Evolutionary conservation across 2,797 vertebrate species (phyloP), one percentile per base, ranked within the genome.

Genomic region (Etheostoma perlongum): DNA sequence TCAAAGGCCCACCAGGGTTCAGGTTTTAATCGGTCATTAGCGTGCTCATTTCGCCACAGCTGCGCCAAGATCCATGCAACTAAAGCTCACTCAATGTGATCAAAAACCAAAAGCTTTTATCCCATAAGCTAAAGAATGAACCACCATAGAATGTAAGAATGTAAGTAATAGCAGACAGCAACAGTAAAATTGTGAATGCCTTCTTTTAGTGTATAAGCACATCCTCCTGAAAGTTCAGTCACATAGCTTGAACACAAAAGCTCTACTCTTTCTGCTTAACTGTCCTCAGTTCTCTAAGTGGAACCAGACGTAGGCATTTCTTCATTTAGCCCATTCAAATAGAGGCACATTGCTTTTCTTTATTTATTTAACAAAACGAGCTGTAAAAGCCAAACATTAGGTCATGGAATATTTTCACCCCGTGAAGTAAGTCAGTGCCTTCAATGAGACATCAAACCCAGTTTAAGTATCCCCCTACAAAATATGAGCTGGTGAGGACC

Each of bases 291-390:
- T 58, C 85, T 59, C 76, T 94, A 94, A 94, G 93, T 94, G 92
- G 93, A 93, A 94, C 92, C 93, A 94, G 93, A 91, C 92, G 70
- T 82, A 87, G 87, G 88, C 84, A 91, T 92, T 92, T 91, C 92
- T 93, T 89, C 89, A 91, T 93, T 88, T 85, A 86, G 91, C 70
- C 90, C 87, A 60, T 91, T 92, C 73, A 76, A 85, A 89, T 83
- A 69, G 81, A 89, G 90, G 81, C 88, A 72, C 88, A 85, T 82
- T 87, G 85, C 90, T 85, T 83, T 81, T 91, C 86, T 91, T 93
- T 94, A 94, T 95, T 95, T 94, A 93, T 94, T 93, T 93, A 94
- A 94, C 92, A 93, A 92, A 94, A 93, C 75, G 89, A 91, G 92
- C 91, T 88, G 87, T 88, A 91, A 91, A 93, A 94, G 93, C 93